Conservation (phyloP, 2,888 invertebrate species). For the Microctonus brassicae region DNA sequence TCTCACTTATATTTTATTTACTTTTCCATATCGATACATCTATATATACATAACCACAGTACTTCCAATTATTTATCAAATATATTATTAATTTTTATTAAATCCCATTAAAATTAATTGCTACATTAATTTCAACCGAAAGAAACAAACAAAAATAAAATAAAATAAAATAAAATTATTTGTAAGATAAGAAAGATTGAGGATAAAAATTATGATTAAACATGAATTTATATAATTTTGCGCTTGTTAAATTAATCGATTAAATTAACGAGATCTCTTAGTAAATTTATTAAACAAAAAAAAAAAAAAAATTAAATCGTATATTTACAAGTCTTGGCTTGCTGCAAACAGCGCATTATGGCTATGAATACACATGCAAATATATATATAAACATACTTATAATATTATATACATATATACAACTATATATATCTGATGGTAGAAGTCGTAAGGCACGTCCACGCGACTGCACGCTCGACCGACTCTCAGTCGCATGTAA, state of each 20-base stretch:
- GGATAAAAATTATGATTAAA: neutral
- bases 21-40: neutral
- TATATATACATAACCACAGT: neutral
- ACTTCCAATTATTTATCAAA: neutral
- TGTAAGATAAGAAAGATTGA: neutral
- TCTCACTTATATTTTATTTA: too few species aligned
- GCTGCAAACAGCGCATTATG: neutral
- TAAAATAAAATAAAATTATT: neutral
- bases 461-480: constrained; percentile 35
- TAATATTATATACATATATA: neutral
- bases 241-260: neutral
- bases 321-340: constrained; percentile 6
- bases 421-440: neutral
- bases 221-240: neutral
- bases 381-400: neutral
- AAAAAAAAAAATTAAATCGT: constrained; percentile 4
- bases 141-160: neutral
- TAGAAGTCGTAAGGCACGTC: constrained; percentile 22
- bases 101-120: neutral
- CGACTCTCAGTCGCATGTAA: constrained; percentile 27
- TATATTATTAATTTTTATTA: neutral
- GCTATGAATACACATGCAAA: too few species aligned
- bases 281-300: constrained; percentile 1
- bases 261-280: neutral
- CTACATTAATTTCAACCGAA: neutral